phyloP scores from a whole-genome alignment of 2,888 invertebrate genomes.

The Hesperia comma region DNA sequence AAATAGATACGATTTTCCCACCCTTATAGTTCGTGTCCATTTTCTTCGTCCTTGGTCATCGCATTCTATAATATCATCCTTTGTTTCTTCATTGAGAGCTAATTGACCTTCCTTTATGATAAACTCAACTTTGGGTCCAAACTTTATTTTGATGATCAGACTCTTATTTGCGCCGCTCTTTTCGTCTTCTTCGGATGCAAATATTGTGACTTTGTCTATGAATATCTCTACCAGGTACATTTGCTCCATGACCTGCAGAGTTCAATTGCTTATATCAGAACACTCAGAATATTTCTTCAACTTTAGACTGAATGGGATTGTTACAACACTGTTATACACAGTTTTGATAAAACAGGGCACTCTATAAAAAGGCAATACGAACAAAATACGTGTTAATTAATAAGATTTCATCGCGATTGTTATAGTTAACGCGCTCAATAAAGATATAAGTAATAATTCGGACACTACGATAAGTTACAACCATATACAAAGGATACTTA shows the following conservation, averaged over 20 bases:
- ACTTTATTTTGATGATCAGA: constrained; percentile 74
- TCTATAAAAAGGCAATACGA: not conserved
- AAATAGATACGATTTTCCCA: constrained; percentile 83
- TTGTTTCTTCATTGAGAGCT: constrained; percentile 54
- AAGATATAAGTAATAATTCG: not conserved
- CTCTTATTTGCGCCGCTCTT: constrained; percentile 67
- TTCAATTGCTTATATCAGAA: constrained; percentile 71
- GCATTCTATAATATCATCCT: constrained; percentile 64
- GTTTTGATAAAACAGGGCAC: not conserved
- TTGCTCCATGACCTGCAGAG: constrained; percentile 82
- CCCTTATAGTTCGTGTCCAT: constrained; percentile 70
- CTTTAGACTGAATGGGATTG: not conserved
- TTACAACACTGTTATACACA: not conserved
- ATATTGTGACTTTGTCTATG: constrained; percentile 79
- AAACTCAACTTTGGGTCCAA: constrained; percentile 77
- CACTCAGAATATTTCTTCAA: constrained; percentile 26
- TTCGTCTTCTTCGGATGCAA: constrained; percentile 57
- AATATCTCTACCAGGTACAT: constrained; percentile 84
- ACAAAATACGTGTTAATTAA: not conserved
- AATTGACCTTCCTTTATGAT: constrained; percentile 78
- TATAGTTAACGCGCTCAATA: not conserved
- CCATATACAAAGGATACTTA: constrained; percentile 54
- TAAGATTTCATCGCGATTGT: not conserved
- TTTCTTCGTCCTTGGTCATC: constrained; percentile 64
- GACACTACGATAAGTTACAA: not conserved